These are phyloP conservation scores for Acridotheres tristis DNA, from an alignment of 2,797 vertebrate genomes.

Conservation along the genomic window DNA sequence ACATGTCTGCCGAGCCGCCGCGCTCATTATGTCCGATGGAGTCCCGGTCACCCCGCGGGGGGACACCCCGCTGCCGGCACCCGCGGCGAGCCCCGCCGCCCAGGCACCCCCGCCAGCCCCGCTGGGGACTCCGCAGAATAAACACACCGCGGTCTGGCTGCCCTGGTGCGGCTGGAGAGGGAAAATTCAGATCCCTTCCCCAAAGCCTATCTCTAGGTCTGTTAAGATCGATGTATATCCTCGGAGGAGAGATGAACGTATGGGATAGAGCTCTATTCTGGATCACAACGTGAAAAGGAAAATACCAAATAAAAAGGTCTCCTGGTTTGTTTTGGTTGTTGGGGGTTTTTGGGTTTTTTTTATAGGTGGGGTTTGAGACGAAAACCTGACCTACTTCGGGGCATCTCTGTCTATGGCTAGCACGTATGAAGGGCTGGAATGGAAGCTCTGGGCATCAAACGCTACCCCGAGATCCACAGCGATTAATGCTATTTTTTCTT, in stretches of 20 bases:
- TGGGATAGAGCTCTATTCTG: not conserved
- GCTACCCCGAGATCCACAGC: not conserved
- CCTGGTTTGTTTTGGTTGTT: not conserved
- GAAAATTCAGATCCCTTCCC: not conserved
- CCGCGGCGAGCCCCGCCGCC: not conserved
- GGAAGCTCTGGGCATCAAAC: not conserved
- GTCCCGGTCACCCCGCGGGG: not conserved
- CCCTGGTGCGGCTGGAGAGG: not conserved
- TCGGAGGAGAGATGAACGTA: not conserved
- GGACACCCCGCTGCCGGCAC: not conserved
- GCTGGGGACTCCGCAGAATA: not conserved
- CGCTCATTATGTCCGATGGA: slow-evolving; percentile 41
- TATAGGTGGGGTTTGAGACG: not conserved
- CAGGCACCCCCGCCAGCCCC: not conserved
- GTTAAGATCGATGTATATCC: not conserved
- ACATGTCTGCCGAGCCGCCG: slow-evolving; percentile 24
- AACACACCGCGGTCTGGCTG: not conserved
- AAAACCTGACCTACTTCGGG: not conserved
- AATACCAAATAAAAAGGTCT: not conserved
- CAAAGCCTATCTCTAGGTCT: accelerated
- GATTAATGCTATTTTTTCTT: not conserved
- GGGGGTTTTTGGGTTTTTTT: not conserved
- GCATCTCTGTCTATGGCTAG: not conserved
- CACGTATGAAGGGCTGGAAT: not conserved
- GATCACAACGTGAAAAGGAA: not conserved